phyloP scores from a whole-genome alignment of 2,888 invertebrate species.

The Oithona nana region DNA sequence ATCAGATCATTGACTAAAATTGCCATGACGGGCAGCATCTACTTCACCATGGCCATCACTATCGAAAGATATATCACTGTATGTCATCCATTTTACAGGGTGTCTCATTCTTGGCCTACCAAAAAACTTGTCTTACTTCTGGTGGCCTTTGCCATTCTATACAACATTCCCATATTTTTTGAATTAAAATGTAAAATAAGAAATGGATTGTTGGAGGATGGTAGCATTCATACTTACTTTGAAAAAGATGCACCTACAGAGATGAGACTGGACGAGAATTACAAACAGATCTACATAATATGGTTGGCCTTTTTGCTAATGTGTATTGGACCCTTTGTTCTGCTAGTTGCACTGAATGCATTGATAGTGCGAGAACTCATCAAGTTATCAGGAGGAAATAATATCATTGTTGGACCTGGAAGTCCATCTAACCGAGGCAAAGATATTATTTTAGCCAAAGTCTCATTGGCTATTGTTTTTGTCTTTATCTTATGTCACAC shows the following conservation, averaged over 20 bases:
- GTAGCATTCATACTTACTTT: too few species aligned
- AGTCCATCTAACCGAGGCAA: neutral
- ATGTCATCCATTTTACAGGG: too few species aligned
- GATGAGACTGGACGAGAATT: neutral
- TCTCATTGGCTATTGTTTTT: slow-evolving; percentile 9
- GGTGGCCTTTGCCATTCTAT: slow-evolving; percentile 1
- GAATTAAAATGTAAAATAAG: neutral
- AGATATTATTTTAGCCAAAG: slow-evolving; percentile 11
- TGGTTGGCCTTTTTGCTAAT: slow-evolving; percentile 9
- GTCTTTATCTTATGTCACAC: slow-evolving; percentile 16
- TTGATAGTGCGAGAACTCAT: slow-evolving; percentile 1
- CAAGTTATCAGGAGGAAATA: neutral
- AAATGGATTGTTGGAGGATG: neutral
- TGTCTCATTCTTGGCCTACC: slow-evolving; percentile 14
- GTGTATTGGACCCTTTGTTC: slow-evolving; percentile 4
- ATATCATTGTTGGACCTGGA: neutral
- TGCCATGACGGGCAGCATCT: too few species aligned
- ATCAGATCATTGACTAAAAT: too few species aligned
- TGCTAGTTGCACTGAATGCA: slow-evolving; percentile 4
- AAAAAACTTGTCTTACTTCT: neutral
- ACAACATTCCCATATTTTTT: slow-evolving; percentile 13
- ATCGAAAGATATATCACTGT: too few species aligned
- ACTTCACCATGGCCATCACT: too few species aligned
- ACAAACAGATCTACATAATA: neutral
- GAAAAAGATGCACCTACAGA: neutral